These are phyloP conservation scores for Zoanthus solanderi DNA, from an alignment of 92 coral and sea anemone species.

Conservation along the genomic window DNA sequence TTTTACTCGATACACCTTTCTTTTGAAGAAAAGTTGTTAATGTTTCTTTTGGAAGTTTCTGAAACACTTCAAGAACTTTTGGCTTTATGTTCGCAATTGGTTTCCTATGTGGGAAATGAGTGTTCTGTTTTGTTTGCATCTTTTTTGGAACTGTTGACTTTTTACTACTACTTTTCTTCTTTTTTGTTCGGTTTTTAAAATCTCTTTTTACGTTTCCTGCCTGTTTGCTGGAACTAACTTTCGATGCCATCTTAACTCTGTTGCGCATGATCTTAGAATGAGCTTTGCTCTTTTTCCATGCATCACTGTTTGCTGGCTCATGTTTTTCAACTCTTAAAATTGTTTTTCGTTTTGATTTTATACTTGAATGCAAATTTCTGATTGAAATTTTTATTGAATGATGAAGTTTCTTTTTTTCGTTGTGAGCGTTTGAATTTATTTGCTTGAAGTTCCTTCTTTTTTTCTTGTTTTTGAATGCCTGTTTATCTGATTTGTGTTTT, in stretches of 20 bases:
- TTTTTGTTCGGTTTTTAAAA: background rate
- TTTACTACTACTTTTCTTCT: background rate
- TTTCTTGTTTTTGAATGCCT: background rate
- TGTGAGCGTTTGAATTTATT: background rate
- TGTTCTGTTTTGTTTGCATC: background rate
- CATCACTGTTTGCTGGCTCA: background rate
- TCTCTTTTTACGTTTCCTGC: conserved; percentile 9
- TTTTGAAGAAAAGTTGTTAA: conserved; percentile 19
- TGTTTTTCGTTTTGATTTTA: background rate
- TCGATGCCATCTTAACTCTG: background rate
- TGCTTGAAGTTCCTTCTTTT: background rate
- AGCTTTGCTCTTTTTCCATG: background rate
- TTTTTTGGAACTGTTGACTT: conserved; percentile 7
- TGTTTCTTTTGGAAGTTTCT: conserved; percentile 9
- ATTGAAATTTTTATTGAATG: background rate
- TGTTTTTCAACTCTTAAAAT: background rate
- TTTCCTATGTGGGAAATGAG: background rate
- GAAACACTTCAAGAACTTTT: conserved; percentile 25
- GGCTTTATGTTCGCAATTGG: background rate
- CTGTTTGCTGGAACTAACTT: background rate
- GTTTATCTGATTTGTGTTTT: background rate
- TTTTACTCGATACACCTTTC: conserved; percentile 15
- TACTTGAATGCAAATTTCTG: background rate
- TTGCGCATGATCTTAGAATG: background rate
- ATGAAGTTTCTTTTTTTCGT: background rate